phyloP scores from a whole-genome alignment of 2,888 invertebrate genomes.

The Rhogogaster chlorosoma region DNA sequence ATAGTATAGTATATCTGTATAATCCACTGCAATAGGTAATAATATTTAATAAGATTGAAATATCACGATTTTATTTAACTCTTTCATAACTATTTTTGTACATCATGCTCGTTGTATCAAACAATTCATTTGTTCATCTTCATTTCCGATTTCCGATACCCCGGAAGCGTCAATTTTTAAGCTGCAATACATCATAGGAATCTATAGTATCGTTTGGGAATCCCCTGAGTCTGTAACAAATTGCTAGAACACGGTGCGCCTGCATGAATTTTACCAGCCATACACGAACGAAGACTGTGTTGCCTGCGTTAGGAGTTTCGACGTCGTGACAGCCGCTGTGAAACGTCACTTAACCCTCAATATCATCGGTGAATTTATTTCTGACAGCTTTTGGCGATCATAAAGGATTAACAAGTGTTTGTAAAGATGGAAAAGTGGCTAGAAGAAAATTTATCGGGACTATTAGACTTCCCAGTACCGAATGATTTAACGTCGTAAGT shows the following conservation, averaged over 20 bases:
- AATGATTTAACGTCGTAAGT: conserved; percentile 85
- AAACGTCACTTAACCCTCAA: not conserved
- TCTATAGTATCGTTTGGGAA: not conserved
- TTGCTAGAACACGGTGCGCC: not conserved
- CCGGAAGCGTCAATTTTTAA: not conserved
- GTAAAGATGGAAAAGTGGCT: conserved; percentile 84
- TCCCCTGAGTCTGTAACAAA: not conserved
- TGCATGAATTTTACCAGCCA: not conserved
- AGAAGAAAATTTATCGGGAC: conserved; percentile 82
- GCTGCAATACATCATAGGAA: not conserved
- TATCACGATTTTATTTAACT: not conserved
- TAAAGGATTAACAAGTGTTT: not conserved
- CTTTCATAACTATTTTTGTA: not conserved
- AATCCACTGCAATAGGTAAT: not conserved
- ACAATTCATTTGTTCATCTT: not conserved
- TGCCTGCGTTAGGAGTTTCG: not conserved
- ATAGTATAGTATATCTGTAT: not conserved
- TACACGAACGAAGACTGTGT: not conserved
- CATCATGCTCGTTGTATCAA: not conserved
- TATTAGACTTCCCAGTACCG: conserved; percentile 85
- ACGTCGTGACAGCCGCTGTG: not conserved
- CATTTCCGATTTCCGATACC: not conserved
- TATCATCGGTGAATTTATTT: not conserved
- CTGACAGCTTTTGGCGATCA: not conserved
- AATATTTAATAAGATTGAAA: not conserved